A percentile compares a stretch with the other conserved stretches of the same genome.
These are phyloP conservation scores for Lycodopsis pacificus DNA, from an alignment of 2,797 vertebrate genomes.

Conservation along the genomic window DNA sequence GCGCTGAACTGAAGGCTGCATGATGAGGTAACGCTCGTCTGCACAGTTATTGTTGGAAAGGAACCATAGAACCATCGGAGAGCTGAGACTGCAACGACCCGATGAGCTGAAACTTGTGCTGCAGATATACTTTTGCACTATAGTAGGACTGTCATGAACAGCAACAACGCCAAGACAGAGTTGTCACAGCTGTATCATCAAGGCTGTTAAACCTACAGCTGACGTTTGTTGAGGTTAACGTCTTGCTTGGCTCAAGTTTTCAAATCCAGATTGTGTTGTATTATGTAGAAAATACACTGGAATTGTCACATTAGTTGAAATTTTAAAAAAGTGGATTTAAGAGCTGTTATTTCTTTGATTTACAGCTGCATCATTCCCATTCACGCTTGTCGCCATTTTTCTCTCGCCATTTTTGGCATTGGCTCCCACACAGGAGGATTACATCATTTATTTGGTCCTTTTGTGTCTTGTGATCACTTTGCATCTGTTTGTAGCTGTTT, in stretches of 20 bases:
- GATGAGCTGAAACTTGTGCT: background rate
- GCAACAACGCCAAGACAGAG: background rate
- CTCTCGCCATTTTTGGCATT: too few species aligned
- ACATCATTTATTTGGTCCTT: background rate
- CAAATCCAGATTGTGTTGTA: background rate
- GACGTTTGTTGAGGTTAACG: background rate
- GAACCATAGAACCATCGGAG: constrained; percentile 1
- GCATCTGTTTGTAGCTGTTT: too few species aligned
- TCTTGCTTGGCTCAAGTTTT: background rate
- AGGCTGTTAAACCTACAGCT: background rate
- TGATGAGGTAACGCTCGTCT: constrained; percentile 51
- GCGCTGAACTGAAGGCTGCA: background rate
- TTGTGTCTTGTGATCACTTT: background rate
- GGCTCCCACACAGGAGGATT: too few species aligned
- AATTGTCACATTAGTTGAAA: background rate
- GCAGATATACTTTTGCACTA: background rate
- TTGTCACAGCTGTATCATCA: background rate
- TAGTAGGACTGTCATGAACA: background rate
- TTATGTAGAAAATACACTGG: background rate
- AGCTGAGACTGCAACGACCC: background rate
- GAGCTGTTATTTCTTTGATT: background rate
- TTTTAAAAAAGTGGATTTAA: background rate
- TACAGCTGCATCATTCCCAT: background rate
- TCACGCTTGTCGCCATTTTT: background rate
- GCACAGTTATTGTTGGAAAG: constrained; percentile 13